These are phyloP conservation scores for Conistra vaccinii DNA, from an alignment of 2,888 invertebrate species.

Conservation along the genomic window DNA sequence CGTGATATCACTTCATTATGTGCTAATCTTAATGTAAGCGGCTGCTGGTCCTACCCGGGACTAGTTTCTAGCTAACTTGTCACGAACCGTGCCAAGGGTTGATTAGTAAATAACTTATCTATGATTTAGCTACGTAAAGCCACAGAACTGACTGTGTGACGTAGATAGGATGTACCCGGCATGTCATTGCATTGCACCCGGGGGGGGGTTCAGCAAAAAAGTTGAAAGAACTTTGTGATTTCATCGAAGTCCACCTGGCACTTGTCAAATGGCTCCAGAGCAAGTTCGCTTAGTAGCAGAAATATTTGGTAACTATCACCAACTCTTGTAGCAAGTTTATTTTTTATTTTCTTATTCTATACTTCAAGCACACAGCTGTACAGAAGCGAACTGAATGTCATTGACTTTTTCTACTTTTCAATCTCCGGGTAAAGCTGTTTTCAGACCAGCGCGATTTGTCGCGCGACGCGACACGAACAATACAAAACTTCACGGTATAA, in stretches of 20 bases:
- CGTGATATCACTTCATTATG: constrained; percentile 60
- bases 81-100: constrained; percentile 19
- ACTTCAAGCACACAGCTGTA: neutral
- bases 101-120: constrained; percentile 9
- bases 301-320: neutral
- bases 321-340: neutral
- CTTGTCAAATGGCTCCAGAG: neutral
- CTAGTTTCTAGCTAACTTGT: constrained; percentile 14
- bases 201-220: neutral
- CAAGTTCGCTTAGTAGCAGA: no score
- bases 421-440: no score
- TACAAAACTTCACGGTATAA: no score
- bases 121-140: neutral
- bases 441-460: no score
- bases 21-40: constrained; percentile 34
- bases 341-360: neutral
- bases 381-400: neutral
- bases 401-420: neutral
- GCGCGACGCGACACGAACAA: no score
- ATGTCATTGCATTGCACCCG: neutral
- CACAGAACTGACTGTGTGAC: neutral
- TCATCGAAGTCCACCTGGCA: neutral
- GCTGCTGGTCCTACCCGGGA: constrained; percentile 36
- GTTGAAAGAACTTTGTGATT: neutral
- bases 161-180: neutral